phyloP scores from a whole-genome alignment of 2,113 vertebrate genomes.

The Passer montanus region DNA sequence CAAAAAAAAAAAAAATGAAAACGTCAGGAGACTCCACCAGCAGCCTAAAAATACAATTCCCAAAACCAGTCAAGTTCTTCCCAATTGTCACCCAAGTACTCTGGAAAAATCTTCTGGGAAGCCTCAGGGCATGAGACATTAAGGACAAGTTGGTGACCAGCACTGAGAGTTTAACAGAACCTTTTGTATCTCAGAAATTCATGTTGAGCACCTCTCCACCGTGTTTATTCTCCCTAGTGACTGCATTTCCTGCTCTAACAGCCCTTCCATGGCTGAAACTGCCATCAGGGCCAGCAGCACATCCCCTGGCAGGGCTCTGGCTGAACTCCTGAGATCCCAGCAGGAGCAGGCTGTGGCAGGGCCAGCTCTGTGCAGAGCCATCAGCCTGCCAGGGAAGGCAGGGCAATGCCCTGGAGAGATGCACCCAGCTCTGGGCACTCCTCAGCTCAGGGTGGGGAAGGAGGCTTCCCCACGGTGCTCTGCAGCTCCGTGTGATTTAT shows the following conservation, averaged over 20 bases:
- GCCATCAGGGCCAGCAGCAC: background rate
- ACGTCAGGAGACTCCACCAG: background rate
- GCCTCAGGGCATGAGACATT: background rate
- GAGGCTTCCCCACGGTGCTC: background rate
- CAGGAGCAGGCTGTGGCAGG: background rate
- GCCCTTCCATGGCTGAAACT: rapidly evolving
- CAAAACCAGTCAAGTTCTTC: background rate
- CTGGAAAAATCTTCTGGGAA: background rate
- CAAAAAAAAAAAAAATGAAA: background rate
- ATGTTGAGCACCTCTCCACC: background rate
- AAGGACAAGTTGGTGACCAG: background rate
- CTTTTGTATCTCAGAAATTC: background rate
- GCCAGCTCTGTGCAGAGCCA: background rate
- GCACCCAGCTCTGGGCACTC: background rate
- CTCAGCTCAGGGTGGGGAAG: background rate
- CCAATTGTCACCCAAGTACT: background rate
- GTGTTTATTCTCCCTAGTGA: rapidly evolving
- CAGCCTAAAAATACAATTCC: background rate
- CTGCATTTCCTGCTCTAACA: background rate
- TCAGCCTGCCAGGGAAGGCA: no score
- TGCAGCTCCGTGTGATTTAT: background rate
- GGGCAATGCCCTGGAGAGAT: background rate
- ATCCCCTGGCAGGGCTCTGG: background rate
- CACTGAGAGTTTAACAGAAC: background rate
- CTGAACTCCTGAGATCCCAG: no score